Percentiles rank a stretch among this genome's conserved stretches.
Evolutionary conservation across 1,140 invertebrate genomes (phyloP).

Genomic region (Drosophila cardini): DNA sequence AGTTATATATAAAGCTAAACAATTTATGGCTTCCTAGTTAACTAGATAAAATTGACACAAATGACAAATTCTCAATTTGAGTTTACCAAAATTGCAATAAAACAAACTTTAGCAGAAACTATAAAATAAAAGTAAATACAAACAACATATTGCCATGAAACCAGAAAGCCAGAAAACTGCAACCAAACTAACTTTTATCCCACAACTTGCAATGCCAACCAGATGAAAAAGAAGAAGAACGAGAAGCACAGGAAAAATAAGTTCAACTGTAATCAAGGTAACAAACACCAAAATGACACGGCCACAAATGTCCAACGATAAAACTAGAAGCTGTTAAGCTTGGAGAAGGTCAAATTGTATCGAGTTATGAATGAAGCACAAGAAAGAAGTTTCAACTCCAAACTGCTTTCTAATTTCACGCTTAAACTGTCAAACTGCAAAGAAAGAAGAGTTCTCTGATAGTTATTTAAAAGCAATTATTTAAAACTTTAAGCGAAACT

Average conservation of each 20-base stretch:
- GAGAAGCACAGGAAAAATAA: conserved; percentile 28
- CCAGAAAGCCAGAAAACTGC: conserved; percentile 26
- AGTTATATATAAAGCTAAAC: not conserved
- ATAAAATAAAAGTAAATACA: conserved; percentile 41
- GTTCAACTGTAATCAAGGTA: conserved; percentile 53
- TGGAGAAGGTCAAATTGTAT: conserved; percentile 1
- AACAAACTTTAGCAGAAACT: conserved; percentile 9
- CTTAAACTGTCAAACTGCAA: not conserved
- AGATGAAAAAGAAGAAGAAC: too few species aligned
- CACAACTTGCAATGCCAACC: not conserved
- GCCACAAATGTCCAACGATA: conserved; percentile 41
- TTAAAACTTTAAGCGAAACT: too few species aligned
- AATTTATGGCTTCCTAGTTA: not conserved
- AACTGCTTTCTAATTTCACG: not conserved
- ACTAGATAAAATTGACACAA: conserved; percentile 9
- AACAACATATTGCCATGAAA: conserved; percentile 20
- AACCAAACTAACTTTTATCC: conserved; percentile 35
- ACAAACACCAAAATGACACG: conserved; percentile 45
- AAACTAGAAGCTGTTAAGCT: conserved; percentile 31
- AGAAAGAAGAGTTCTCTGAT: not conserved
- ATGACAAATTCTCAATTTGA: not conserved
- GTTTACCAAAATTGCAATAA: not conserved
- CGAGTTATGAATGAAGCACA: conserved; percentile 5
- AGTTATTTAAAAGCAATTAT: not conserved
- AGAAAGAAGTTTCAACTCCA: conserved; percentile 13